Base-by-base conservation (phyloP, 2,888 invertebrate genomes). In the Agonopterix subpropinquella region DNA sequence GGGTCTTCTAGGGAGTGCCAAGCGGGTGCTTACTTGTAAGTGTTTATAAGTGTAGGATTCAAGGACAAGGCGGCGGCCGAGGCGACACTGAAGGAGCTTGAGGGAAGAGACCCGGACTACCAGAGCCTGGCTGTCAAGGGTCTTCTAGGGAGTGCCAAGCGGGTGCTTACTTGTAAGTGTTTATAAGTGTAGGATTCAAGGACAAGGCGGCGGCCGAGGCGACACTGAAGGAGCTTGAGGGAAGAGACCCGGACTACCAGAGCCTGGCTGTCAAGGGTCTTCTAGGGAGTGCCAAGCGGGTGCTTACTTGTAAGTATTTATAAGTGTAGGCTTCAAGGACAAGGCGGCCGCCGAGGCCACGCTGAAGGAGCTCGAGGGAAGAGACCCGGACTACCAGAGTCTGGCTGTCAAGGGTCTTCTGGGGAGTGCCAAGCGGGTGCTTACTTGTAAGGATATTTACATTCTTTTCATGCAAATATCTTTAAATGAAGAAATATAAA, bases 271-370 rank as follows among this genome's bases (percentile, higher is more conserved):
- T 94, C 10, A 92, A 91, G 62, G 94, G 94, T 1, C 83, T 94
- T 3, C 89, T 94, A 13, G 93, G 93, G 5, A 88, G 93, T 48
- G 94, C 94, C 0, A 92, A 93, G 67, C 87, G 94, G 35, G 93
- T 93, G 0, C 84, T 94, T 2, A 92, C 93, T 1, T 89, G 91
- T 91, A 61, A 77, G 86, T 79, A 18, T n/a, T n/a, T n/a, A n/a
- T n/a, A n/a, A n/a, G n/a, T n/a, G n/a, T n/a, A n/a, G 93, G 95
- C 15, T 95, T 95, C 76, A 95, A 95, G 71, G 94, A 95, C 71
- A 92, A 92, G 69, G 92, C 90, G n/a, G 91, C 93, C 1, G 95
- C 95, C 0, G 79, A 91, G 55, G 91, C 90, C 47, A 94, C 94
- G 0, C 77, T 95, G 7, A 59, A 62, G 45, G 82, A 73, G 72